Conservation (phyloP, 2,113 vertebrate species). For the Pristiophorus japonicus region DNA sequence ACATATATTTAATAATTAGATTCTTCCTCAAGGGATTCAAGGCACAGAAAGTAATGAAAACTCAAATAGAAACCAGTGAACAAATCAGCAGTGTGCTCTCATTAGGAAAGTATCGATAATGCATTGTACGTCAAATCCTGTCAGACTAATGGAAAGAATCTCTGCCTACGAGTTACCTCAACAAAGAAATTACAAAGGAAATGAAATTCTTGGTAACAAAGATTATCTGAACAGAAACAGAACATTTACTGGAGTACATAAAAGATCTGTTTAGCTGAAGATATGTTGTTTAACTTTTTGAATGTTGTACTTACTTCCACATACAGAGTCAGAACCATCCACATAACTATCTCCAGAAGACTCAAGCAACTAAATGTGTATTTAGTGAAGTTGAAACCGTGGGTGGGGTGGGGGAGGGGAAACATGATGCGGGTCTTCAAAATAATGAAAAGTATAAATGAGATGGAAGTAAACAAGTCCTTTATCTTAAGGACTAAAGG, state of each 20-base stretch:
- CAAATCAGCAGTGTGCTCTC: slow-evolving; percentile 45
- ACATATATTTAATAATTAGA: background rate
- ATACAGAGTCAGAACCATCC: background rate
- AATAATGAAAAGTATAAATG: background rate
- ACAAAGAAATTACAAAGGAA: background rate
- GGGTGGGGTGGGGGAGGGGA: background rate
- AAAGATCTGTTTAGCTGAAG: background rate
- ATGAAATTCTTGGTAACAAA: background rate
- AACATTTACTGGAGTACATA: background rate
- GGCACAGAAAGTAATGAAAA: background rate
- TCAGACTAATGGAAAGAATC: background rate
- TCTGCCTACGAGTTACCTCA: background rate
- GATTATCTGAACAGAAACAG: background rate
- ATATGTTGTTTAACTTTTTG: background rate
- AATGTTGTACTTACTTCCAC: background rate
- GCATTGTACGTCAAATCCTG: background rate
- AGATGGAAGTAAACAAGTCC: background rate
- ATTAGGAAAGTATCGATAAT: slow-evolving; percentile 47
- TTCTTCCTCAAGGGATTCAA: slow-evolving; percentile 6
- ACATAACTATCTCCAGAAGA: background rate
- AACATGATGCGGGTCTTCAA: background rate
- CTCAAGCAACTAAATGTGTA: background rate
- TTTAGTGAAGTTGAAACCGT: background rate
- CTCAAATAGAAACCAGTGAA: background rate
- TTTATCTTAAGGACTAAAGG: background rate